Percentiles rank a stretch among this genome's conserved stretches.
phyloP scores from a whole-genome alignment of 2,797 vertebrate species.

The Yasuhikotakia modesta region DNA sequence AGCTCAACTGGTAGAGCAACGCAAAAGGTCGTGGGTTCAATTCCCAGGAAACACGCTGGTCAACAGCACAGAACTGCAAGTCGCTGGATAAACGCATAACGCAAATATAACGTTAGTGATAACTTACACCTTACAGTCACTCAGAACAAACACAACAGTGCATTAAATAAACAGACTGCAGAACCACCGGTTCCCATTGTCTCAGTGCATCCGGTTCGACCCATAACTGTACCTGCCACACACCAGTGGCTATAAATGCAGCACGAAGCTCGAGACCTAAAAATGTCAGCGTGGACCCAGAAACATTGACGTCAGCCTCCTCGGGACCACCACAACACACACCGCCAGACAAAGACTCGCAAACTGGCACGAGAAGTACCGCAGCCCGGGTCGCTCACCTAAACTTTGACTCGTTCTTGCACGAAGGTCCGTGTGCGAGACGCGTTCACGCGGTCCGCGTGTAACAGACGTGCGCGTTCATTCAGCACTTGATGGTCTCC shows the following conservation, averaged over 20 bases:
- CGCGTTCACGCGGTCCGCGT: slow-evolving; percentile 62
- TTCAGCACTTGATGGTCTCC: slow-evolving; percentile 1
- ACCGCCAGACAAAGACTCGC: not conserved
- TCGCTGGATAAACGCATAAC: too few species aligned
- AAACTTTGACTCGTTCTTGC: slow-evolving; percentile 62
- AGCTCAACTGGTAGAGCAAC: too few species aligned
- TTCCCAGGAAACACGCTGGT: too few species aligned
- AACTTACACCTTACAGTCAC: not conserved
- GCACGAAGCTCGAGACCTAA: slow-evolving; percentile 19
- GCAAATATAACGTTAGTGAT: not conserved
- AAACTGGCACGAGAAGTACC: slow-evolving; percentile 2
- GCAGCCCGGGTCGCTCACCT: slow-evolving; percentile 49
- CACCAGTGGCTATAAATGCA: not conserved
- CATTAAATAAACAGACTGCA: not conserved
- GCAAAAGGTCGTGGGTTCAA: too few species aligned
- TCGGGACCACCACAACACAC: not conserved
- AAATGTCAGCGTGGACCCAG: slow-evolving; percentile 17
- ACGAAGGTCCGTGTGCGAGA: slow-evolving; percentile 53
- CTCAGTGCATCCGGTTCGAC: slow-evolving; percentile 2
- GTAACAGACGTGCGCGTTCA: slow-evolving; percentile 21
- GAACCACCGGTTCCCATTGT: slow-evolving; percentile 31
- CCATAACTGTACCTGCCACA: slow-evolving; percentile 21
- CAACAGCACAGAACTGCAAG: too few species aligned
- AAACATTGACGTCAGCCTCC: slow-evolving; percentile 41
- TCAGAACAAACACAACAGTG: not conserved